Evolutionary conservation across 2,113 vertebrate species (phyloP), one percentile per base, ranked within the genome.

Genomic region (Rhea pennata): DNA sequence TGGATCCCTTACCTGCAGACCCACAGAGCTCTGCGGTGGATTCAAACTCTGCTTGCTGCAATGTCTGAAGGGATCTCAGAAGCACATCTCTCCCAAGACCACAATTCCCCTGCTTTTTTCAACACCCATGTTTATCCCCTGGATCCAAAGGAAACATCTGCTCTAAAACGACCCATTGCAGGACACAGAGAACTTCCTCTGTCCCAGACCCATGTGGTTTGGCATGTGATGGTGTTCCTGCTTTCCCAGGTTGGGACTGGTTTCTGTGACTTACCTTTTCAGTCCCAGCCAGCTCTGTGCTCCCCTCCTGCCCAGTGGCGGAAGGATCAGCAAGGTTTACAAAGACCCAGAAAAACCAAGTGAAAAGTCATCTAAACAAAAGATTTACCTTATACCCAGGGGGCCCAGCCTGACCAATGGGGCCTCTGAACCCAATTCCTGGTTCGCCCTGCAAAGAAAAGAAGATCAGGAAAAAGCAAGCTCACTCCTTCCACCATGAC

Each of bases 361-460:
- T 0, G 2, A 67, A 6, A 67, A 13, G 14, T n/a, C 26, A 39
- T 3, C 7, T n/a, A 72, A 61, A 65, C 81, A 20, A 54, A 31
- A 31, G 20, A 3, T 54, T 59, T 77, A 99, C 99, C 98, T 99
- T 99, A 24, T 97, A 96, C 66, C 99, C 99, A 16, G 99, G 98
- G 78, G 98, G 94, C 56, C 99, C 99, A 44, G 99, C 98, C 62
- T 99, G 99, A 64, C 99, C 99, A 53, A 95, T 36, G 2, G 99
- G 98, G 24, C 99, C 99, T 92, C 99, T 98, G 95, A 99, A 97
- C 21, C 99, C 99, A 53, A 97, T 97, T 59, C 99, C 99, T 31
- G 99, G 98, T 61, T 99, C 99, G 61, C 99, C 99, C 99, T 98
- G 80, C 17, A 73, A 59, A 77, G 51, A 56, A 10, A 71, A 87